Evolutionary conservation across 2,113 vertebrate genomes (phyloP).

Genomic region (Mormyrus iriodes): DNA sequence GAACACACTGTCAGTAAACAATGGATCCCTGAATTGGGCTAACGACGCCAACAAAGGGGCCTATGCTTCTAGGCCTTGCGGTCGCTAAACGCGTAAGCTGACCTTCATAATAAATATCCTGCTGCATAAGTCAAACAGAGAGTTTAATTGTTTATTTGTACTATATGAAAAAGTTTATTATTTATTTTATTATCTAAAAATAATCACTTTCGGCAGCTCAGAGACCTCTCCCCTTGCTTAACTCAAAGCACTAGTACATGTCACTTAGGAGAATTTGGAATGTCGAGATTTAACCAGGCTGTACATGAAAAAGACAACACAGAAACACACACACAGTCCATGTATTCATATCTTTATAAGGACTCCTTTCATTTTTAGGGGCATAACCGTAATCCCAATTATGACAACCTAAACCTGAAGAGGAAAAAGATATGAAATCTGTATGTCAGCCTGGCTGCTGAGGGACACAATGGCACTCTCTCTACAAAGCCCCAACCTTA

Average conservation of each 20-base stretch:
- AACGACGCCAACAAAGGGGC: neutral
- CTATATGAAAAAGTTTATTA: neutral
- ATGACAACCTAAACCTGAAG: too few species aligned
- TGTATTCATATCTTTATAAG: too few species aligned
- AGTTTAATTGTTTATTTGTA: neutral
- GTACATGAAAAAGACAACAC: neutral
- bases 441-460: slow-evolving; percentile 31
- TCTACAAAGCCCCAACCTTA: slow-evolving; percentile 30
- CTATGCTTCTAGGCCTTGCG: neutral
- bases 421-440: slow-evolving; percentile 36
- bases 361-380: too few species aligned
- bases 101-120: neutral
- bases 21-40: neutral
- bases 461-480: slow-evolving; percentile 34
- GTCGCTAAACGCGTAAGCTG: neutral
- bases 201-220: neutral
- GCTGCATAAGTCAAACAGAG: neutral
- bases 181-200: neutral
- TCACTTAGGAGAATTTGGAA: neutral
- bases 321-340: neutral
- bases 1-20: neutral
- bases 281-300: neutral
- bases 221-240: neutral
- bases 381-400: too few species aligned
- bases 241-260: neutral